Percentiles rank a stretch among this genome's conserved stretches.
Conservation (phyloP, 2,888 invertebrate genomes). For the Sinodicranocentrus sp. region DNA sequence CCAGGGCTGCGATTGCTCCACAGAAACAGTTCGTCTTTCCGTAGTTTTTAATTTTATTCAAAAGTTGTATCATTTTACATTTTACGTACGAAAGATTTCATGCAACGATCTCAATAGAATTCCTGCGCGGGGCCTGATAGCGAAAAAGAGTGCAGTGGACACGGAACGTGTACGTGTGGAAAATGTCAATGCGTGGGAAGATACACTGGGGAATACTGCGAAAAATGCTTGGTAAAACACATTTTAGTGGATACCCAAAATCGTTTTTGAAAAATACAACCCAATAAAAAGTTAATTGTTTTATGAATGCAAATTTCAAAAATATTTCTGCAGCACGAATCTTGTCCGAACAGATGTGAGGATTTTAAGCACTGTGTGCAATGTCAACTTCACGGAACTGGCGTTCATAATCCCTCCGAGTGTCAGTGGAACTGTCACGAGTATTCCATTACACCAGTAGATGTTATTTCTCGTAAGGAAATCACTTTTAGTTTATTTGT, state of each 20-base stretch:
- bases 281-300: no score
- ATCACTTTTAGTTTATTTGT: neutral
- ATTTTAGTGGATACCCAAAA: neutral
- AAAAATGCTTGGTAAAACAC: conserved; percentile 63
- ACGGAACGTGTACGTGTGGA: conserved; percentile 66
- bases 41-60: conserved; percentile 1
- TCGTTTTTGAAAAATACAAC: neutral
- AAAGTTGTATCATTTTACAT: neutral
- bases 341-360: conserved; percentile 60
- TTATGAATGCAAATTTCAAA: no score
- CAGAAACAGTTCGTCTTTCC: conserved; percentile 30
- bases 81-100: no score
- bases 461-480: conserved; percentile 49
- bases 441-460: conserved; percentile 25
- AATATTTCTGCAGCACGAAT: conserved; percentile 49
- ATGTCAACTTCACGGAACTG: conserved; percentile 56
- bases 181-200: conserved; percentile 53
- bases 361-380: conserved; percentile 66
- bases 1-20: conserved; percentile 62
- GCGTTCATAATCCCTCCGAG: conserved; percentile 35
- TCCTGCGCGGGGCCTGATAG: conserved; percentile 40
- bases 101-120: no score
- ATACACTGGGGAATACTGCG: conserved; percentile 62
- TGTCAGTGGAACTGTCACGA: conserved; percentile 49
- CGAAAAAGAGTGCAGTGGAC: conserved; percentile 62